A percentile compares a stretch with the other conserved stretches of the same genome.
Conservation (phyloP, 2,113 vertebrate genomes). For the Ophthalmolycus amberensis region DNA sequence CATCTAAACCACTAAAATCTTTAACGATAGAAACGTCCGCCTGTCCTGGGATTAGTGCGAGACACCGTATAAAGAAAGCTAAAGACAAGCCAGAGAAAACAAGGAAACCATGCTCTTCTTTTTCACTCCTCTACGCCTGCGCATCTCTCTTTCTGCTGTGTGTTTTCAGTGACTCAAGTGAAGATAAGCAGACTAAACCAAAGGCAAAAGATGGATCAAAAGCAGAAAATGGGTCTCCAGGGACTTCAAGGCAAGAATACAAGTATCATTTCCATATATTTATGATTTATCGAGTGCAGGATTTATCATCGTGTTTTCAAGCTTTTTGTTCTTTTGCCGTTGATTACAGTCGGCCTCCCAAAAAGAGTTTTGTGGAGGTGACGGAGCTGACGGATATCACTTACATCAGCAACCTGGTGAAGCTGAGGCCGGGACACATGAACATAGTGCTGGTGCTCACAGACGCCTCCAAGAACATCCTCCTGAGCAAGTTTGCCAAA, state of each 20-base stretch:
- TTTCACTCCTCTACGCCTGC: neutral
- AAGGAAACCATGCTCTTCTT: neutral
- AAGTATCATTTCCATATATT: neutral
- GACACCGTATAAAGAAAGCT: neutral
- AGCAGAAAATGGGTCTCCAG: slow-evolving; percentile 82
- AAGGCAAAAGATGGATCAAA: slow-evolving; percentile 85
- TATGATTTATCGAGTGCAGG: neutral
- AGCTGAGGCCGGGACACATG: slow-evolving; percentile 94
- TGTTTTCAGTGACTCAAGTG: slow-evolving; percentile 89
- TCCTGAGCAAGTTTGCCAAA: slow-evolving; percentile 96
- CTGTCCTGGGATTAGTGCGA: neutral
- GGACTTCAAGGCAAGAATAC: slow-evolving; percentile 75
- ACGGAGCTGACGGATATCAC: slow-evolving; percentile 96
- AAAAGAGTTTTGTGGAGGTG: slow-evolving; percentile 96
- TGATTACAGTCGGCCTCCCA: slow-evolving; percentile 86
- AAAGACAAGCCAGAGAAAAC: neutral
- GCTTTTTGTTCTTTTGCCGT: neutral
- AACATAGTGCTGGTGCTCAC: slow-evolving; percentile 98
- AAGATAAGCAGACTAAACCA: slow-evolving; percentile 86
- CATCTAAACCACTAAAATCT: neutral
- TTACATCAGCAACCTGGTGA: slow-evolving; percentile 95
- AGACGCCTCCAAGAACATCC: slow-evolving; percentile 89
- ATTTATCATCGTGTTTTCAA: neutral
- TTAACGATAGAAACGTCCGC: neutral
- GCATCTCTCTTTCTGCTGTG: neutral